phyloP scores from a whole-genome alignment of 92 coral and sea anemone genomes.

The Phenganax stokvisi region DNA sequence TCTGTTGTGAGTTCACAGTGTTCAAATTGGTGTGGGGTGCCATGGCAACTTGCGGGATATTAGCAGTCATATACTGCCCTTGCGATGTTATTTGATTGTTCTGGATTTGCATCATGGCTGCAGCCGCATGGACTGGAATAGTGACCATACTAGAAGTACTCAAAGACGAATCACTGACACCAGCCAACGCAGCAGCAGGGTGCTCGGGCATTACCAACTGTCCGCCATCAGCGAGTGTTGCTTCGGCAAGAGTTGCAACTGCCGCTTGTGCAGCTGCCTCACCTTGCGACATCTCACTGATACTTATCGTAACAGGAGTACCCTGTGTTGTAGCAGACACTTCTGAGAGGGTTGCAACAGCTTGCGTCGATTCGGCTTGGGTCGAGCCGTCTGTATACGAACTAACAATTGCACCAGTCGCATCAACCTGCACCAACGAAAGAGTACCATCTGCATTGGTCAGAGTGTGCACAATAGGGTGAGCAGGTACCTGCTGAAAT shows the following conservation, averaged over 20 bases:
- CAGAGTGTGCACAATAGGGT: conserved; percentile 95
- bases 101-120: conserved; percentile 94
- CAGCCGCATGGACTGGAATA: conserved; percentile 92
- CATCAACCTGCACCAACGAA: conserved; percentile 95
- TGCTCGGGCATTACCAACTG: conserved; percentile 98
- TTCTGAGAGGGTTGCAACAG: conserved; percentile 98
- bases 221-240: conserved; percentile 95
- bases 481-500: conserved; percentile 71
- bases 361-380: conserved; percentile 97
- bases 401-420: conserved; percentile 94
- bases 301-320: conserved; percentile 60
- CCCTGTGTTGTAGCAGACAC: conserved; percentile 91
- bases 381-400: conserved; percentile 82
- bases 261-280: conserved; percentile 99
- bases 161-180: conserved; percentile 69
- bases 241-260: conserved; percentile 98
- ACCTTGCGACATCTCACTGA: conserved; percentile 79
- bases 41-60: conserved; percentile 98
- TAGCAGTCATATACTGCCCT: conserved; percentile 70
- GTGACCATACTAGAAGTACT: conserved; percentile 82
- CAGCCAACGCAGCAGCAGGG: conserved; percentile 86
- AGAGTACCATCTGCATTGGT: conserved; percentile 99
- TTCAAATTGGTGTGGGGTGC: conserved; percentile 89
- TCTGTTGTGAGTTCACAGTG: conserved; percentile 67
- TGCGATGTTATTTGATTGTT: conserved; percentile 68